These are phyloP conservation scores for Parus major DNA, from an alignment of 2,113 vertebrate genomes.

Conservation along the genomic window DNA sequence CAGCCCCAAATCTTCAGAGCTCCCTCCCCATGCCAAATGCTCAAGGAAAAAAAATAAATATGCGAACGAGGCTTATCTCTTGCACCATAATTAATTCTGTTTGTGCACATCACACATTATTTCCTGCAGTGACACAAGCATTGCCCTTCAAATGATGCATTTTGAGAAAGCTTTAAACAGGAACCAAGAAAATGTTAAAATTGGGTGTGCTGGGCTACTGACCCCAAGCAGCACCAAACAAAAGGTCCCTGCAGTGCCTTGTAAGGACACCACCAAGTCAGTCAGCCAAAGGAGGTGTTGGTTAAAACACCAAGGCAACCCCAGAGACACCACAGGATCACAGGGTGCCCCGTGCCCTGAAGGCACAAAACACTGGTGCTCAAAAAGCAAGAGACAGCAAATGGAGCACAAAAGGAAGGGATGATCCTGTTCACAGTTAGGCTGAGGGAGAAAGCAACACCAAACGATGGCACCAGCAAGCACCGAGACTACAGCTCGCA, in stretches of 20 bases:
- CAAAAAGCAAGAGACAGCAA: neutral
- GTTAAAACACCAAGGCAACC: neutral
- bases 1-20: neutral
- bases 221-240: neutral
- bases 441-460: neutral
- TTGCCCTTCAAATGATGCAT: neutral
- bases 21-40: neutral
- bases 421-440: too few species aligned
- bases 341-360: neutral
- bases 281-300: neutral
- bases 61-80: neutral
- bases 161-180: neutral
- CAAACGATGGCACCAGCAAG: neutral
- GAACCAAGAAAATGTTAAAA: neutral
- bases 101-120: neutral
- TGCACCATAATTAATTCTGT: neutral
- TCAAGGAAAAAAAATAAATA: neutral
- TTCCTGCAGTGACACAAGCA: neutral
- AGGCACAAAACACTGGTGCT: rapidly evolving
- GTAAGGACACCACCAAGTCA: rapidly evolving
- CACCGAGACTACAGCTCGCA: rapidly evolving
- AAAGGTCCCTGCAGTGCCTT: neutral
- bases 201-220: neutral
- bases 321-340: rapidly evolving
- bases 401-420: neutral